These are phyloP conservation scores for Pardosa pseudoannulata DNA, from an alignment of 2,888 invertebrate species.

Conservation along the genomic window DNA sequence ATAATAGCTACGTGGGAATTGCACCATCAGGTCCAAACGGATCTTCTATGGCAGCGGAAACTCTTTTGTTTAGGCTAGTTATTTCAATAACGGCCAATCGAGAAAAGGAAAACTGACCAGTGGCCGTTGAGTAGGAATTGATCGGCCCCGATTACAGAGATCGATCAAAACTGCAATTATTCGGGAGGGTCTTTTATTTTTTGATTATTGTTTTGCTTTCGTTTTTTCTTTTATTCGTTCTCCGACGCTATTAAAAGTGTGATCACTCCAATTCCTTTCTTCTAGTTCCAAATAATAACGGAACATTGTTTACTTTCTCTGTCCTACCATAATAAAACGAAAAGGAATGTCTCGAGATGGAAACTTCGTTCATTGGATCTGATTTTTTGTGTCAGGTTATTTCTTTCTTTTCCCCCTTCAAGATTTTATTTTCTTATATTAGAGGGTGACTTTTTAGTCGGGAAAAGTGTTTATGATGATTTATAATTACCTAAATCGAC, in stretches of 20 bases:
- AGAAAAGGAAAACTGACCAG: slow-evolving; percentile 55
- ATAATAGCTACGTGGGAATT: not conserved
- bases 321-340: no score
- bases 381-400: no score
- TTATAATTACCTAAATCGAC: no score
- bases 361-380: no score
- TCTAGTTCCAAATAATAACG: slow-evolving; percentile 59
- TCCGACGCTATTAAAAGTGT: slow-evolving; percentile 37
- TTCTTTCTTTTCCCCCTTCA: no score
- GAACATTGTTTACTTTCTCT: not conserved
- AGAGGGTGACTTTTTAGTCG: no score
- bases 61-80: slow-evolving; percentile 43
- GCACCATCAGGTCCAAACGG: not conserved
- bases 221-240: slow-evolving; percentile 2
- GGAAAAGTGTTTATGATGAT: no score
- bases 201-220: slow-evolving; percentile 2
- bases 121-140: slow-evolving; percentile 38
- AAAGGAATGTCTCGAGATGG: no score
- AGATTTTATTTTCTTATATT: no score
- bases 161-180: slow-evolving; percentile 68
- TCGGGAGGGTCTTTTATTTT: slow-evolving; percentile 40
- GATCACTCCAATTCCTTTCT: slow-evolving; percentile 27
- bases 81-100: slow-evolving; percentile 44
- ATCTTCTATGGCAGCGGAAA: not conserved
- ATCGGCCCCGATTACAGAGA: slow-evolving; percentile 45